Conservation (phyloP, 2,113 vertebrate species). For the Notothenia rossii region DNA sequence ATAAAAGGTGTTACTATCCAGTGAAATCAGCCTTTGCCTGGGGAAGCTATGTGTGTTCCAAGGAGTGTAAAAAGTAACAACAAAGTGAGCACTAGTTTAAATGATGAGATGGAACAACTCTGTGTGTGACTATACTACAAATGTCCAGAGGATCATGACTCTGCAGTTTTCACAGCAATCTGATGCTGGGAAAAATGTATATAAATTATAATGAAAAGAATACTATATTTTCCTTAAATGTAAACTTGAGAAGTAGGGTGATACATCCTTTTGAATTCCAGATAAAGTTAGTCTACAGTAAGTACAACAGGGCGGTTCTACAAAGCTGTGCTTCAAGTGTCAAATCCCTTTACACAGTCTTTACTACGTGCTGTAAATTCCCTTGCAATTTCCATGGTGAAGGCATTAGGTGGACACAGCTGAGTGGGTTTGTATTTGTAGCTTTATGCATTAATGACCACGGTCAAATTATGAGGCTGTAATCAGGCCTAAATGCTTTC, state of each 20-base stretch:
- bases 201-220: conserved; percentile 4
- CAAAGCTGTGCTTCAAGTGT: conserved; percentile 25
- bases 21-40: conserved; percentile 56
- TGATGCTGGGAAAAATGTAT: background rate
- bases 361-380: conserved; percentile 50
- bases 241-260: background rate
- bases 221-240: conserved; percentile 6
- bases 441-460: conserved; percentile 32
- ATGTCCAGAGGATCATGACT: conserved; percentile 27
- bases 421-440: conserved; percentile 41
- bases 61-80: conserved; percentile 38
- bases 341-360: conserved; percentile 39
- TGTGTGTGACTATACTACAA: conserved; percentile 28
- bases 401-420: conserved; percentile 19
- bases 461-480: conserved; percentile 16
- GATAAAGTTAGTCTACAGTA: conserved; percentile 2
- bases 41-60: conserved; percentile 45
- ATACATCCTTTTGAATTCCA: conserved; percentile 16
- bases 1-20: conserved; percentile 61
- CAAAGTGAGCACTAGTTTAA: conserved; percentile 25
- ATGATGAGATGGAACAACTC: conserved; percentile 20
- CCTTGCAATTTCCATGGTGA: conserved; percentile 33
- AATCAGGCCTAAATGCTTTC: conserved; percentile 40
- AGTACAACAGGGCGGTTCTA: conserved; percentile 3
- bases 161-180: background rate